Base-by-base conservation (phyloP, 2,113 vertebrate genomes). In the Telmatochromis sp. region DNA sequence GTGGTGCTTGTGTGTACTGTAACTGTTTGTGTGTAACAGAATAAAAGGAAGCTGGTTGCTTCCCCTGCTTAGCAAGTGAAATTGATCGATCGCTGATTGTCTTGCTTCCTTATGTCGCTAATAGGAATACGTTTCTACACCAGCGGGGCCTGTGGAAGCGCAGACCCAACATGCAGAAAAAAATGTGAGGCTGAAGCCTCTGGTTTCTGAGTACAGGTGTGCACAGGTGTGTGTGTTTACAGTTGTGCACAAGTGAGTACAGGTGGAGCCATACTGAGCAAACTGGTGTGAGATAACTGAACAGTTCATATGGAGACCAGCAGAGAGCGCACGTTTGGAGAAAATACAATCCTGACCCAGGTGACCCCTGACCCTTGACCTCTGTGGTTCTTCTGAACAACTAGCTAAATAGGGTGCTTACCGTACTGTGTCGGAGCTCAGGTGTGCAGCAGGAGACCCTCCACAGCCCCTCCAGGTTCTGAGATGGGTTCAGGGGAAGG, bases 401-500 rank as follows among this genome's bases (percentile, higher is more conserved):
- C n/a, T 23, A 21, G 63, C 4, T 68, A 13, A 68, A 40, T 68
- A 21, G 21, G 7, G 45, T 21, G 13, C 92, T 92, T 79, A 96
- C 95, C 91, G 28, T 86, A 26, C 70, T 2, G 5, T 45, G 73
- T 3, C 51, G 83, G 12, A 17, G 65, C 10, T 90, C 92, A 40
- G 83, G 54, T 28, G 96, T 96, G 92, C 97, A 93, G 92, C 97
- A 95, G 2, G 97, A 97, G 81, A 98, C 96, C 19, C 96, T 97
- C 98, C 98, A 98, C 93, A 98, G 94, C 13, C 98, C 98, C 89
- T 98, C 98, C 2, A 98, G 96, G 93, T 97, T 97, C 86, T 97
- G 96, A 89, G 97, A 97, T 26, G 97, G 94, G 26, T 97, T 97
- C 85, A 97, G 95, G 9, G 89, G 89, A n/a, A 94, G 86, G 6